These are phyloP conservation scores for Scolanthus callimorphus DNA, from an alignment of 92 coral and sea anemone genomes.

Conservation along the genomic window DNA sequence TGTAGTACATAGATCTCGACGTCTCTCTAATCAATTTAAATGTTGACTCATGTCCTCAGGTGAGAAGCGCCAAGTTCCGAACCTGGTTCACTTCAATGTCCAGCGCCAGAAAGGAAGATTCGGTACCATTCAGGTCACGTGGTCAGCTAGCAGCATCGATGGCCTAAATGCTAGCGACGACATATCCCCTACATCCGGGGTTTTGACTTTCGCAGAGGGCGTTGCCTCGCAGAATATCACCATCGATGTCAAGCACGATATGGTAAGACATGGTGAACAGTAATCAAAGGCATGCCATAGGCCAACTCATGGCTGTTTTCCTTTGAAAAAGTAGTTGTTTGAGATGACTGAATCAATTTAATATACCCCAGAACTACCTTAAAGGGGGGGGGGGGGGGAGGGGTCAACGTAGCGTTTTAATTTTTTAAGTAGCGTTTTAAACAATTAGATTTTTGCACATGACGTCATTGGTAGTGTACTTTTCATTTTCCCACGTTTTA, in stretches of 20 bases:
- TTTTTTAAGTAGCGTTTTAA: no score
- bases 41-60: background rate
- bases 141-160: slow-evolving; percentile 46
- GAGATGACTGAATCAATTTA: no score
- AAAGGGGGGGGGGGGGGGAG: no score
- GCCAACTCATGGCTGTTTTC: no score
- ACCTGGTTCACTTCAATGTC: slow-evolving; percentile 61
- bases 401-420: no score
- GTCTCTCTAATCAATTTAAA: background rate
- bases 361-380: no score
- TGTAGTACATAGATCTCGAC: background rate
- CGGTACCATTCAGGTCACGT: slow-evolving; percentile 56
- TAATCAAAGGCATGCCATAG: no score
- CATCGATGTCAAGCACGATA: slow-evolving; percentile 59
- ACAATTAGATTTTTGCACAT: no score
- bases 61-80: slow-evolving; percentile 5
- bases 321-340: no score
- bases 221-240: slow-evolving; percentile 35
- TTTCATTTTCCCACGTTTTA: no score
- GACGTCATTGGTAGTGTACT: no score
- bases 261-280: slow-evolving; percentile 29
- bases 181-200: slow-evolving; percentile 67
- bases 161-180: slow-evolving; percentile 42
- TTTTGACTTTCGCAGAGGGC: slow-evolving; percentile 29
- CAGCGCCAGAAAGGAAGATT: slow-evolving; percentile 63